Evolutionary conservation across 2,113 vertebrate species (phyloP), one percentile per base, ranked within the genome.

Genomic region (Pithys albifrons): DNA sequence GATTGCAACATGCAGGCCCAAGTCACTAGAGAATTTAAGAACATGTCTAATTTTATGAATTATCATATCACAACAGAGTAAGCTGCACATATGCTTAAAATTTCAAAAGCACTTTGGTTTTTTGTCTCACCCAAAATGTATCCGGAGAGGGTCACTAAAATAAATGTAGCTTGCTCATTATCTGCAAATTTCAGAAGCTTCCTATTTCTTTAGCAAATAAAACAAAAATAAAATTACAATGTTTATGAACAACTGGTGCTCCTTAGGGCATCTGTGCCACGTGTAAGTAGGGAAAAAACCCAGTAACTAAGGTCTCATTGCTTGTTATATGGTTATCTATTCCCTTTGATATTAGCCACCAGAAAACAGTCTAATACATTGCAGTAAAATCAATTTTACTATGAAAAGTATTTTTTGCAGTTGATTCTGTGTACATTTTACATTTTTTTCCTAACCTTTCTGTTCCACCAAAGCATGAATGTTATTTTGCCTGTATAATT

Each of bases 401-500:
- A 78, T 15, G 43, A 93, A 94, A 72, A 89, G 73, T 61, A 74
- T 52, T 43, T 93, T 92, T 91, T 89, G 57, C 45, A 13, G 1
- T 74, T 69, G 52, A 61, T 88, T 33, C 22, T 43, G 18, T 61
- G 37, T 49, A 65, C 31, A 78, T 61, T 96, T 86, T 92, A 78
- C 17, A 89, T 81, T 88, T 95, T 95, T 48, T 92, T 28, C 28
- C 22, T 55, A 75, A 45, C 27, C 84, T 96, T 97, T 93, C 58
- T 70, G 76, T 52, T 96, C 24, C 77, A 88, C 22, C 71, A 67
- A 91, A 97, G 89, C 89, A 93, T 94, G 85, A 93, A 95, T 85
- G 79, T 89, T 76, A 46, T 96, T 97, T 94, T 89, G 52, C 29
- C 74, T 93, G 12, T 61, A 24, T 91, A 97, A 97, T 71, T 97